These are phyloP conservation scores for Hypanus sabinus DNA, from an alignment of 2,113 vertebrate species.

Conservation along the genomic window DNA sequence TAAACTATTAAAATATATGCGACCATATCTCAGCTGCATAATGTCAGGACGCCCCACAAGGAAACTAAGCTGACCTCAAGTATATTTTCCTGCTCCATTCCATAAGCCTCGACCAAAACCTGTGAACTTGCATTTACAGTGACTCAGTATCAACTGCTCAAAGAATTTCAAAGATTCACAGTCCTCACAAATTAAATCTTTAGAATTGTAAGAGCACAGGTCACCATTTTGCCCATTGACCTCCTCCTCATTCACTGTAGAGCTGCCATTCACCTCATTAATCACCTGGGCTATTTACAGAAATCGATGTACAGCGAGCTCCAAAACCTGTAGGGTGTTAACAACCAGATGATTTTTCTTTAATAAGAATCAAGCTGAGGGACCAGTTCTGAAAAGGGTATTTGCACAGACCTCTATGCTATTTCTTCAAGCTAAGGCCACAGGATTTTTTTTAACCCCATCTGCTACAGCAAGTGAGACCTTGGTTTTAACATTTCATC, in stretches of 20 bases:
- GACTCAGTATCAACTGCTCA: no score
- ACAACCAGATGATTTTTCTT: not conserved
- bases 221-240: no score
- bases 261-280: no score
- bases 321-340: not conserved
- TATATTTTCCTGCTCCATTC: no score
- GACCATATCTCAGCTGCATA: not conserved
- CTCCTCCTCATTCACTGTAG: no score
- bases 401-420: not conserved
- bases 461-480: not conserved
- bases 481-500: not conserved
- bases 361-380: not conserved
- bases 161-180: no score
- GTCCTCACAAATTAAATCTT: no score
- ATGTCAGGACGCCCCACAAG: not conserved
- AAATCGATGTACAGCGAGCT: not conserved
- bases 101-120: no score
- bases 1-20: not conserved
- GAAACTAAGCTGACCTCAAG: not conserved
- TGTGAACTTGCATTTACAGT: no score
- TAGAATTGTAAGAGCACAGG: no score
- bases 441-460: no score
- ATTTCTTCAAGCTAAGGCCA: not conserved
- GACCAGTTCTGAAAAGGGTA: not conserved
- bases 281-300: not conserved